Evolutionary conservation across 2,888 invertebrate genomes (phyloP), one percentile per base, ranked within the genome.

Genomic region (Tenthredo livida): DNA sequence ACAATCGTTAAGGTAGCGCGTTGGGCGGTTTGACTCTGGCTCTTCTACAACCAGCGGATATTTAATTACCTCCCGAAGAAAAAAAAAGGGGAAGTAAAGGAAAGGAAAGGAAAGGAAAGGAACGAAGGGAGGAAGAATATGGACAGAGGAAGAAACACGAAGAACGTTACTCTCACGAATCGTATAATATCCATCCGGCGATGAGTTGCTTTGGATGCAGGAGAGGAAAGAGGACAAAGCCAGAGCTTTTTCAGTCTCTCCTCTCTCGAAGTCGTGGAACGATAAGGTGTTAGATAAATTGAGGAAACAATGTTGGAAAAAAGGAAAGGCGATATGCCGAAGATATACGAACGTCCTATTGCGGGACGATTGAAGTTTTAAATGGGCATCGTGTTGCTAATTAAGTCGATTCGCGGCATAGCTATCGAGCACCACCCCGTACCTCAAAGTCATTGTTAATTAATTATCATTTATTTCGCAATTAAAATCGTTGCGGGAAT

Each of bases 1-100:
- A 92, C 92, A 92, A 92, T 93, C 92, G 91, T 92, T 92, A 92
- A 92, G 92, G 92, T 92, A 92, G 92, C 92, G 90, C 90, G 90
- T 90, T 88, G 89, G 89, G 90, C 90, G 90, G 89, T 83, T 87
- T 85, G 87, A 50, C 84, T 87, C 87, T 87, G 87, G 87, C 87
- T 21, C 25, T 25, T 10, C 61, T 87, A 87, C 89, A 89, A 89
- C 83, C 83, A 37, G 25, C 87, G 88, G 90, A 90, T 91, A 91
- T 92, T 91, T 92, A 92, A 91, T 92, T 91, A 91, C 90, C 90
- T 89, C 75, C 84, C 7, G n/a, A 84, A 84, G 86, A 85, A 84
- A 72, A 67, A 85, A 37, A 85, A 80, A 77, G 84, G 73, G 82
- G 33, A 85, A 80, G 72, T 78, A 58, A 61, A 82, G 82, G 73